phyloP scores from a whole-genome alignment of 2,797 vertebrate species.

The Amblyopsis hoosieri region DNA sequence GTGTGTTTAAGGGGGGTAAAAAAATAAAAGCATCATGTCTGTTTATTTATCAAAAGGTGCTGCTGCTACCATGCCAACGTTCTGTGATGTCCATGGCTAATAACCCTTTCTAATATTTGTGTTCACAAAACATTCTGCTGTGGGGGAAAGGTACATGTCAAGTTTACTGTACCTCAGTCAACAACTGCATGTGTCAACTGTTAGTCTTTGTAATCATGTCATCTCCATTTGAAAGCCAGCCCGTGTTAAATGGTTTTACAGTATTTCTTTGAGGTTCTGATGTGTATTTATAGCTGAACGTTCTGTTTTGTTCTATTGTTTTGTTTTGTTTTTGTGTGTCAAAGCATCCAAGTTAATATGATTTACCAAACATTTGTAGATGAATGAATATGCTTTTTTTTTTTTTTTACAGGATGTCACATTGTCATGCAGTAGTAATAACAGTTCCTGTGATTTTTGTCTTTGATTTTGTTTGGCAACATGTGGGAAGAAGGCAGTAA shows the following conservation, averaged over 20 bases:
- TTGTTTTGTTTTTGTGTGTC: conserved; percentile 1
- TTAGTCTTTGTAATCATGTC: too few species aligned
- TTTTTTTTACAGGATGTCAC: not conserved
- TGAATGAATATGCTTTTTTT: conserved; percentile 3
- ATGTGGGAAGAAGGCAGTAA: not conserved
- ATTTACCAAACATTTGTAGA: not conserved
- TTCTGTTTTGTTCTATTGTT: not conserved
- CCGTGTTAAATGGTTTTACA: too few species aligned
- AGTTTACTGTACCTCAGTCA: conserved; percentile 1
- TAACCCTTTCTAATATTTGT: conserved; percentile 11
- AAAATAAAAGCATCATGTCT: conserved; percentile 17
- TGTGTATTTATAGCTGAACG: too few species aligned
- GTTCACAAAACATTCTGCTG: conserved; percentile 38
- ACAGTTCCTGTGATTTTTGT: not conserved
- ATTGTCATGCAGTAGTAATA: not conserved
- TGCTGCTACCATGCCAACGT: conserved; percentile 21
- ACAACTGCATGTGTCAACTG: too few species aligned
- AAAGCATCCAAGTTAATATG: not conserved
- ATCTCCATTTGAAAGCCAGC: too few species aligned
- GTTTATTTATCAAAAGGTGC: conserved; percentile 26
- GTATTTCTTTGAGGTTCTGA: too few species aligned
- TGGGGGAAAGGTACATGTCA: conserved; percentile 1
- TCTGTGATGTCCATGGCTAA: conserved; percentile 3
- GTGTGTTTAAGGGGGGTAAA: conserved; percentile 6
- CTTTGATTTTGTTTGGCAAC: not conserved